These are phyloP conservation scores for Apis florea DNA, from an alignment of 1,140 invertebrate genomes.

Conservation along the genomic window DNA sequence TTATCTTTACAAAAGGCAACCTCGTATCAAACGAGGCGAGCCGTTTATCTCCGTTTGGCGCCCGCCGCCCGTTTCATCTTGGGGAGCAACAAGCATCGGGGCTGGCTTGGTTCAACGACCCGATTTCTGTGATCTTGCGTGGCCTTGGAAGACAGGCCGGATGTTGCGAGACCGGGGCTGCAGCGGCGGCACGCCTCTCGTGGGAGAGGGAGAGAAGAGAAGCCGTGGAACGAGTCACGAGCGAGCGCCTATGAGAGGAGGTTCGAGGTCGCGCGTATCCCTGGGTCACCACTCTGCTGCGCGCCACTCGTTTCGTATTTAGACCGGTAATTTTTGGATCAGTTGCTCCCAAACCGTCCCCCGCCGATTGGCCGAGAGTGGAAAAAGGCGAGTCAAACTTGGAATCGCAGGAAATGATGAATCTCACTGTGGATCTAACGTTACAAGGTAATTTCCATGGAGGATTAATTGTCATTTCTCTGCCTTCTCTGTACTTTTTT, in stretches of 20 bases:
- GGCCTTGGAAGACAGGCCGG: conserved; percentile 69
- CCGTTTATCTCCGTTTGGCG: conserved; percentile 61
- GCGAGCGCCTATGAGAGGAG: conserved; percentile 58
- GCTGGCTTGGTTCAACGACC: conserved; percentile 69
- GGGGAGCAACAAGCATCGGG: conserved; percentile 41
- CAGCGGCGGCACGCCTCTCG: not conserved
- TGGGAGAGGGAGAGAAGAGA: conserved; percentile 24
- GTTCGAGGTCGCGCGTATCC: conserved; percentile 61
- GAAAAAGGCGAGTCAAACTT: conserved; percentile 14
- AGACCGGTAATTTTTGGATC: conserved; percentile 15
- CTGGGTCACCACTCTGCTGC: not conserved
- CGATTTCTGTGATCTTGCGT: conserved; percentile 68
- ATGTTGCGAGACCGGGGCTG: conserved; percentile 47
- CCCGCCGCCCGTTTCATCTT: conserved; percentile 51
- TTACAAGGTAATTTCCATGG: too few relatives aligned
- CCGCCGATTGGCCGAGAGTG: not conserved
- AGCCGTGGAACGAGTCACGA: conserved; percentile 35
- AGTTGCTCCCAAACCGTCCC: not conserved
- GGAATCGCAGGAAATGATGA: not conserved
- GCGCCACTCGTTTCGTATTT: not conserved
- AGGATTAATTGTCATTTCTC: too few relatives aligned
- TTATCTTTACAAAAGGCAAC: conserved; percentile 33
- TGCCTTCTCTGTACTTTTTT: too few relatives aligned
- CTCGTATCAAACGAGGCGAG: conserved; percentile 28
- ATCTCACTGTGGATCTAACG: not conserved